Percentiles rank a stretch among this genome's conserved stretches.
Evolutionary conservation across 2,888 invertebrate genomes (phyloP).

Genomic region (Rapana venosa): DNA sequence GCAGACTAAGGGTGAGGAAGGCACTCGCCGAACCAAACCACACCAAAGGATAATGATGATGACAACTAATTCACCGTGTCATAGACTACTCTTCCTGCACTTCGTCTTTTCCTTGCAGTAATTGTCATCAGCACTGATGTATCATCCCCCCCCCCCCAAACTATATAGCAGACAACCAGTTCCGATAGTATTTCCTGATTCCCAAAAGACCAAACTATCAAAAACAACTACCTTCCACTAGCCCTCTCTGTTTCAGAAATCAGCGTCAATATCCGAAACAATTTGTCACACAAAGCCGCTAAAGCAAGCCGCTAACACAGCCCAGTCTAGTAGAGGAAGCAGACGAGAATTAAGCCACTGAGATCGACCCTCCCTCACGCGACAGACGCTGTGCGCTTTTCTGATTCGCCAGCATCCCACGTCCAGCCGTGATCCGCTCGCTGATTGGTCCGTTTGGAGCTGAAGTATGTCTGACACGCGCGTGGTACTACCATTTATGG

Average conservation of each 20-base stretch:
- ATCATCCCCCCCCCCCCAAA: background rate
- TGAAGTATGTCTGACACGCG: background rate
- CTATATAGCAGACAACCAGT: background rate
- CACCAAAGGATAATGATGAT: background rate
- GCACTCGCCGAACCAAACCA: background rate
- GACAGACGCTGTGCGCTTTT: background rate
- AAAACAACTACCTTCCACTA: background rate
- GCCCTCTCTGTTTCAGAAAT: background rate
- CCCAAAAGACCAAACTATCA: background rate
- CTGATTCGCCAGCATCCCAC: background rate
- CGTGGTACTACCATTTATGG: conserved; percentile 5
- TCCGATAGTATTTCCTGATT: background rate
- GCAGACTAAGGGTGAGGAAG: background rate
- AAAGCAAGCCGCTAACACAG: background rate
- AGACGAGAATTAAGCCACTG: conserved; percentile 9
- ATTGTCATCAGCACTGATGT: background rate
- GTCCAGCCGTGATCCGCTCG: background rate
- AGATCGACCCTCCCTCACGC: background rate
- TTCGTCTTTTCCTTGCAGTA: background rate
- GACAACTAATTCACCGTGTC: background rate
- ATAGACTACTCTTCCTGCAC: background rate
- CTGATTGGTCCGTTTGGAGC: background rate
- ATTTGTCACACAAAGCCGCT: background rate
- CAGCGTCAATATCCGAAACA: background rate
- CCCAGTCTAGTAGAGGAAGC: background rate